Evolutionary conservation across 2,797 vertebrate species (phyloP).

Genomic region (Clarias laeviceps): DNA sequence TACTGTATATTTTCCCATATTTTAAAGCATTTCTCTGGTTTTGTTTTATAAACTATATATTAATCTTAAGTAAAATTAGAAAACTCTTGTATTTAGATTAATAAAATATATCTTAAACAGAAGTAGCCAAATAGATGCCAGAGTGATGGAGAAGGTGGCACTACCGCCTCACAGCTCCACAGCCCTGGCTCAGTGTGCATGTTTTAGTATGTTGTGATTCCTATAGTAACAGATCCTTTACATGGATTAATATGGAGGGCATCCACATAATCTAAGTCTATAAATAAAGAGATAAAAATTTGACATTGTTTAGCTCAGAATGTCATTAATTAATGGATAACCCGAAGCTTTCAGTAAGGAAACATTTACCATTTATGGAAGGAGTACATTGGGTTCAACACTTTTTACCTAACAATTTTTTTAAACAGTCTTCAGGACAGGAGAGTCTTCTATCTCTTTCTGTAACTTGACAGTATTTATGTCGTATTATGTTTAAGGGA

Average conservation of each 20-base stretch:
- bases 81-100: background rate
- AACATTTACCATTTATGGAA: background rate
- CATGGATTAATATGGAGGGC: background rate
- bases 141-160: background rate
- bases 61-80: too few species aligned
- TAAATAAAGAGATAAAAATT: background rate
- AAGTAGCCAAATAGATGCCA: background rate
- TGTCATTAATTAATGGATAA: too few species aligned
- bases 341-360: background rate
- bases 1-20: too few species aligned
- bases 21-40: too few species aligned
- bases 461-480: background rate
- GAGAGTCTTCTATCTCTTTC: background rate
- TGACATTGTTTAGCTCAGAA: background rate
- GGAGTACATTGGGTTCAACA: background rate
- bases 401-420: background rate
- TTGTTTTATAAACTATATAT: too few species aligned
- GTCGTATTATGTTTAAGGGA: background rate
- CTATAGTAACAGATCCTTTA: background rate
- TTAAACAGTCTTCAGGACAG: background rate
- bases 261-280: background rate
- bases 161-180: background rate
- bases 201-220: background rate
- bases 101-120: background rate
- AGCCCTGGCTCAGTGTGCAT: background rate